A percentile compares a stretch with the other conserved stretches of the same genome.
Conservation (phyloP, 1,140 invertebrate genomes). For the Elymnias hypermnestra region DNA sequence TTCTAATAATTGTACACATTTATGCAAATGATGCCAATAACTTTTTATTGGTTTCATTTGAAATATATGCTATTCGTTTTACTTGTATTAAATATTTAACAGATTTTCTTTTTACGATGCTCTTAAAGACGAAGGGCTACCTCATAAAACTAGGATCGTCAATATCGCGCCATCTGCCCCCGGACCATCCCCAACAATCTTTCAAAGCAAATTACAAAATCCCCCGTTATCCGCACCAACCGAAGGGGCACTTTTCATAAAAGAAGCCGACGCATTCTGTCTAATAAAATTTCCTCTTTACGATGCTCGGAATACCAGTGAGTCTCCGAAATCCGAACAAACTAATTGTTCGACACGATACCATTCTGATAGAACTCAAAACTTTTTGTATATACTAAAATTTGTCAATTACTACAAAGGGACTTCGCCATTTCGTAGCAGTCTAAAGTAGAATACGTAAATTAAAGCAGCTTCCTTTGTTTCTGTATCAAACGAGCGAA, state of each 20-base stretch:
- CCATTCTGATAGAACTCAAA: slow-evolving; percentile 26
- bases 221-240: slow-evolving; percentile 29
- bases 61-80: too few species aligned
- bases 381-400: slow-evolving; percentile 48
- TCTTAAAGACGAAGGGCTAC: slow-evolving; percentile 24
- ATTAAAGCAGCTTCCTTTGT: slow-evolving; percentile 42
- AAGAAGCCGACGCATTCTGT: slow-evolving; percentile 33
- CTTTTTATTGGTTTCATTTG: too few species aligned
- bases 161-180: slow-evolving; percentile 63
- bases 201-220: slow-evolving; percentile 57
- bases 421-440: slow-evolving; percentile 36
- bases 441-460: slow-evolving; percentile 43
- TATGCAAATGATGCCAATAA: background rate
- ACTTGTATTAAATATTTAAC: slow-evolving; percentile 6
- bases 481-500: slow-evolving; percentile 40
- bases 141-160: slow-evolving; percentile 56
- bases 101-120: slow-evolving; percentile 16
- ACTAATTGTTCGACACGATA: slow-evolving; percentile 49
- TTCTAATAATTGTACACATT: background rate
- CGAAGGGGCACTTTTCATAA: slow-evolving; percentile 56
- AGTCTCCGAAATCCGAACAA: slow-evolving; percentile 26
- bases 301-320: slow-evolving; percentile 28
- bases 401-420: slow-evolving; percentile 56
- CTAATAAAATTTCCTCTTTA: slow-evolving; percentile 56
- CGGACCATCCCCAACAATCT: slow-evolving; percentile 52